Conservation (phyloP, 2,113 vertebrate genomes). For the Malaclemys terrapin region DNA sequence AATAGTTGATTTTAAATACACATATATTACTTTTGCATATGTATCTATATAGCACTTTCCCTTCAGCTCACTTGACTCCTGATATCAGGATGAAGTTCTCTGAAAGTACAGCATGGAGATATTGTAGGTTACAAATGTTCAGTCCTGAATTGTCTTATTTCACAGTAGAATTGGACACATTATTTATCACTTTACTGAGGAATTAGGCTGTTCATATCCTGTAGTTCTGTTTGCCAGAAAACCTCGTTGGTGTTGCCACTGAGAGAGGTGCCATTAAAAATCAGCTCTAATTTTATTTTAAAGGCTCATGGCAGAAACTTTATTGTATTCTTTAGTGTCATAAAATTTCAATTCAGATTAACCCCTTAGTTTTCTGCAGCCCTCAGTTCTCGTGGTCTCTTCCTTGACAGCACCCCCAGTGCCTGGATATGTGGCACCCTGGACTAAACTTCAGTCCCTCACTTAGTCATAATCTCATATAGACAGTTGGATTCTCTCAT, state of each 20-base stretch:
- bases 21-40: not conserved
- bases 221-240: not conserved
- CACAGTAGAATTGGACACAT: not conserved
- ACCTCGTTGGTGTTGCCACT: not conserved
- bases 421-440: not conserved
- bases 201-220: not conserved
- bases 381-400: not conserved
- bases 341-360: not conserved
- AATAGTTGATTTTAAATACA: constrained; percentile 44
- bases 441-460: not conserved
- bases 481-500: not conserved
- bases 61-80: not conserved
- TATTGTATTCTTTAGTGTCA: not conserved
- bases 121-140: not conserved
- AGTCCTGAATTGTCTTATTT: not conserved
- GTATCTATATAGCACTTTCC: not conserved
- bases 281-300: not conserved
- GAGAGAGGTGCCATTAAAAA: not conserved
- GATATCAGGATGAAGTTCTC: not conserved
- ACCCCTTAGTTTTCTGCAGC: not conserved
- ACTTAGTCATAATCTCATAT: not conserved
- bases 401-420: not conserved
- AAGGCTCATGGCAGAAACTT: not conserved
- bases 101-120: not conserved
- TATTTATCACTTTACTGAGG: not conserved